Percentiles rank a stretch among this genome's conserved stretches.
phyloP scores from a whole-genome alignment of 1,140 invertebrate species.

The Hetaerina americana region DNA sequence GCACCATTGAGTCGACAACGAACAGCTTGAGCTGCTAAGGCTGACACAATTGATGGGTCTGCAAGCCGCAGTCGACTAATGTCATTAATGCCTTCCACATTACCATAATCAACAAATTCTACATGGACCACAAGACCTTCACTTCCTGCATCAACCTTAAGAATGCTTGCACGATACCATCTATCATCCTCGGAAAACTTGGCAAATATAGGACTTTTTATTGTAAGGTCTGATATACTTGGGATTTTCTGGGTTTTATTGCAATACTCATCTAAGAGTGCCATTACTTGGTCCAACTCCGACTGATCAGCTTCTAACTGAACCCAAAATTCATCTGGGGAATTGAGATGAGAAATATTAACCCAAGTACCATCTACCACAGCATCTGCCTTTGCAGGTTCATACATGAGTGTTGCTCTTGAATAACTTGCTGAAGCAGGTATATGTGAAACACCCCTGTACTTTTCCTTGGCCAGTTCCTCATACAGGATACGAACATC shows the following conservation, averaged over 20 bases:
- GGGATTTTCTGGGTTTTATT: not conserved
- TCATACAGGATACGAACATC: constrained; percentile 26
- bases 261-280: not conserved
- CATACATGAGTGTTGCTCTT: not conserved
- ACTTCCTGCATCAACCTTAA: constrained; percentile 40
- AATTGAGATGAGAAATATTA: constrained; percentile 40
- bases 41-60: constrained; percentile 20
- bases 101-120: constrained; percentile 44
- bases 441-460: not conserved
- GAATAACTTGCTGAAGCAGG: not conserved
- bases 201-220: constrained; percentile 26
- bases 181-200: constrained; percentile 45
- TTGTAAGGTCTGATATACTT: not conserved
- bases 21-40: constrained; percentile 28
- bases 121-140: constrained; percentile 35
- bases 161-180: constrained; percentile 52
- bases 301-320: constrained; percentile 39
- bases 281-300: constrained; percentile 39
- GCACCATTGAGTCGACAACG: constrained; percentile 26
- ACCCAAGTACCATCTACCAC: constrained; percentile 12
- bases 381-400: not conserved
- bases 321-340: constrained; percentile 46
- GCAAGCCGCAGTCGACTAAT: constrained; percentile 26
- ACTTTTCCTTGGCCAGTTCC: not conserved
- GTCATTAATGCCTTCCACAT: constrained; percentile 26